Conservation (phyloP, 2,113 vertebrate genomes). For the Strix aluco region DNA sequence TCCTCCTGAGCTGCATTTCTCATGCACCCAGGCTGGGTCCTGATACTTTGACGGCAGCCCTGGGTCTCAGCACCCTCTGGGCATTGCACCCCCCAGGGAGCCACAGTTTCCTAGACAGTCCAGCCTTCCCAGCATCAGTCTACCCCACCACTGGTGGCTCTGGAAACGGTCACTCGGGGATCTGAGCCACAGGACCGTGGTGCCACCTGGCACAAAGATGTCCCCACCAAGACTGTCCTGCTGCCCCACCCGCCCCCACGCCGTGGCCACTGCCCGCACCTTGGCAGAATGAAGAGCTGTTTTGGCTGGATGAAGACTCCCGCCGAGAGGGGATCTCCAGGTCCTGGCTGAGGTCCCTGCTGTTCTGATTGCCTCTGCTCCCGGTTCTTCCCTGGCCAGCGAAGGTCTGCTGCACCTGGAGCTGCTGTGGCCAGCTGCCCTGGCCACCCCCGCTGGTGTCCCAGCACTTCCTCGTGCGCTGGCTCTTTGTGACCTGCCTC, state of each 20-base stretch:
- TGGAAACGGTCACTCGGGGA: background rate
- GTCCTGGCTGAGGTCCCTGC: background rate
- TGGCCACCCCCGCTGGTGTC: background rate
- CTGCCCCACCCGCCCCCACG: background rate
- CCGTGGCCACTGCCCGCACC: background rate
- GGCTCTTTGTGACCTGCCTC: slow-evolving; percentile 34
- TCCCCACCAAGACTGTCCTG: background rate
- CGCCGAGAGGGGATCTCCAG: background rate
- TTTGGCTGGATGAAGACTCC: background rate
- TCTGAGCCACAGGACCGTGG: fast-evolving
- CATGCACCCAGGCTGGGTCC: background rate
- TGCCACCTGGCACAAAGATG: background rate
- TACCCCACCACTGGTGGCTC: background rate
- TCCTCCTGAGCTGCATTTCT: background rate
- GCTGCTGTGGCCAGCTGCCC: background rate
- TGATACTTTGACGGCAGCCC: background rate
- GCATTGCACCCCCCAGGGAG: background rate
- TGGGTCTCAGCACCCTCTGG: background rate
- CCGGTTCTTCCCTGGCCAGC: background rate
- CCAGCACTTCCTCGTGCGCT: background rate
- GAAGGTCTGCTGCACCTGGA: background rate
- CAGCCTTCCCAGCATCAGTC: background rate
- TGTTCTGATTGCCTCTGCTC: background rate
- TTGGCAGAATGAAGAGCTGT: background rate
- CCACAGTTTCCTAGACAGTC: background rate